phyloP scores from a whole-genome alignment of 2,888 invertebrate genomes.

The Cantharis flavilabris region DNA sequence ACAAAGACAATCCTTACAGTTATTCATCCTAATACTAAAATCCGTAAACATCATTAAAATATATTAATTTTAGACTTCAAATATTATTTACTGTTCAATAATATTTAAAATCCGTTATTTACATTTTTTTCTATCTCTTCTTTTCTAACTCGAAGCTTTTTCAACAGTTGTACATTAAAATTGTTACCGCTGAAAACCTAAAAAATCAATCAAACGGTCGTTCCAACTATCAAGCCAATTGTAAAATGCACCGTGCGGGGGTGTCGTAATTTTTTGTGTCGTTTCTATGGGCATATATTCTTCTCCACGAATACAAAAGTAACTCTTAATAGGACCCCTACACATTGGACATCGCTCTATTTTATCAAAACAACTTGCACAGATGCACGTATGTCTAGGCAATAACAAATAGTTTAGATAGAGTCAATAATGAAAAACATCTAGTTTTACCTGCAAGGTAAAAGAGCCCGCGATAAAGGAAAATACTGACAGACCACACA shows the following conservation, averaged over 20 bases:
- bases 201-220: conserved; percentile 73
- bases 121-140: neutral
- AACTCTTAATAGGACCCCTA: conserved; percentile 79
- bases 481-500: conserved; percentile 85
- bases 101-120: neutral
- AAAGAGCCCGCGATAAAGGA: conserved; percentile 76
- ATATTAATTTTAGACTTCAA: neutral
- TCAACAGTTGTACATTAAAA: neutral
- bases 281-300: conserved; percentile 66
- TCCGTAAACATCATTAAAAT: neutral
- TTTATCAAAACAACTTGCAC: conserved; percentile 78
- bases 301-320: conserved; percentile 81
- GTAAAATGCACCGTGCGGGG: conserved; percentile 53
- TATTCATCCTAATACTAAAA: neutral
- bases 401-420: conserved; percentile 20
- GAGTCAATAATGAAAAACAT: neutral
- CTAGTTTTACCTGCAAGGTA: conserved; percentile 68
- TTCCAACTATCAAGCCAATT: conserved; percentile 67
- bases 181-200: conserved; percentile 66
- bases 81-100: neutral
- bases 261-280: conserved; percentile 50
- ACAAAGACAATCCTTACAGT: conserved; percentile 2
- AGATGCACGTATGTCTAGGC: conserved; percentile 79
- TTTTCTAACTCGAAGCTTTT: neutral
- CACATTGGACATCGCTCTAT: conserved; percentile 88